Evolutionary conservation across 2,113 vertebrate genomes (phyloP).

Genomic region (Speoplatyrhinus poulsoni): DNA sequence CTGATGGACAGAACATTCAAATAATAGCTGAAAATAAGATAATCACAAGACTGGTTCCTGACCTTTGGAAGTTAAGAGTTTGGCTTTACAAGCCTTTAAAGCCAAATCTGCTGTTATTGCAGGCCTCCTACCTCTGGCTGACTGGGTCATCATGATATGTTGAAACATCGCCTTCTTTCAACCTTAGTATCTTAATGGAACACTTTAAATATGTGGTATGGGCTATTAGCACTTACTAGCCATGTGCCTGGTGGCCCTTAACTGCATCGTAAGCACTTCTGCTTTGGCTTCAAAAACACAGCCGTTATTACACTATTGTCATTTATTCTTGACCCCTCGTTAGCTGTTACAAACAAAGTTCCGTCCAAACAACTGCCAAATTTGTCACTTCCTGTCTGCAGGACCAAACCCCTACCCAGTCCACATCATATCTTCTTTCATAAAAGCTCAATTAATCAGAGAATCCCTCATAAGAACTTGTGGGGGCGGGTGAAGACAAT

Average conservation of each 20-base stretch:
- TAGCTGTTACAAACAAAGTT: conserved; percentile 48
- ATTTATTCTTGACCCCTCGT: conserved; percentile 23
- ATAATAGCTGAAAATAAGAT: background rate
- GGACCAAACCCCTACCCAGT: background rate
- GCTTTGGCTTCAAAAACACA: too few species aligned
- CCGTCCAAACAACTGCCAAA: conserved; percentile 53
- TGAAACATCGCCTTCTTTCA: too few species aligned
- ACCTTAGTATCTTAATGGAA: too few species aligned
- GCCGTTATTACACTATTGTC: background rate
- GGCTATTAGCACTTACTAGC: too few species aligned
- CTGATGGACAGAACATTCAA: conserved; percentile 6
- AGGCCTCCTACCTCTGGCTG: too few species aligned
- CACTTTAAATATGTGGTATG: too few species aligned
- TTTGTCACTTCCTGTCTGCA: conserved; percentile 56
- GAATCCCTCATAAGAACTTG: conserved; percentile 24
- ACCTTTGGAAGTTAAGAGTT: too few species aligned
- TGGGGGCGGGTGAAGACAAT: background rate
- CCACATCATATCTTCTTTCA: conserved; percentile 38
- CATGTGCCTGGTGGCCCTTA: too few species aligned
- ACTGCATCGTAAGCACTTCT: too few species aligned
- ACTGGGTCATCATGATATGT: too few species aligned
- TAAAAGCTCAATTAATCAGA: conserved; percentile 33
- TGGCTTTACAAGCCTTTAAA: too few species aligned
- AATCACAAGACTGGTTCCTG: background rate
- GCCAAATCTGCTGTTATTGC: too few species aligned